Percentiles rank a stretch among this genome's conserved stretches.
These are phyloP conservation scores for Tethea ocularis DNA, from an alignment of 2,888 invertebrate genomes.

Conservation along the genomic window DNA sequence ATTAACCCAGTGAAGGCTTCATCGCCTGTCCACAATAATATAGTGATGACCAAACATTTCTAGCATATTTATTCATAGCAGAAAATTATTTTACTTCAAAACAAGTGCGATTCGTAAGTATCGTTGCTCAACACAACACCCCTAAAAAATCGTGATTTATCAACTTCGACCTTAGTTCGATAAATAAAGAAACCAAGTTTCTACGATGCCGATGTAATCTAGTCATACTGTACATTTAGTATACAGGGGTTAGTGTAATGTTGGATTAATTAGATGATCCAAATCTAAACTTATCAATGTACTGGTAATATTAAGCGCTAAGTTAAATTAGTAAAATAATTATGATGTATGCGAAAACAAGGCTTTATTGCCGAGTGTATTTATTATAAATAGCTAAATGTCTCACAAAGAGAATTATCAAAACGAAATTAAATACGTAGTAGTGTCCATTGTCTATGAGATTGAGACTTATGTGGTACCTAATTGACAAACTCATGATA, in stretches of 20 bases:
- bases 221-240: slow-evolving; percentile 32
- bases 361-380: neutral
- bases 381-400: neutral
- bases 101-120: neutral
- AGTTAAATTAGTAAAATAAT: slow-evolving; percentile 1
- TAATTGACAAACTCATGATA: neutral
- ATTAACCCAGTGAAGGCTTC: too few species aligned
- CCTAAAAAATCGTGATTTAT: neutral
- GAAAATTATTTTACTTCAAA: too few species aligned
- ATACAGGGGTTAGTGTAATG: slow-evolving; percentile 39
- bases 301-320: slow-evolving; percentile 7
- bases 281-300: slow-evolving; percentile 5
- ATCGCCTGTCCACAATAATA: too few species aligned
- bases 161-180: neutral
- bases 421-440: slow-evolving; percentile 3
- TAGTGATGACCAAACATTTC: too few species aligned
- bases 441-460: neutral
- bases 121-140: neutral
- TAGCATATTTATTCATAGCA: too few species aligned
- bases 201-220: slow-evolving; percentile 18
- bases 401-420: neutral
- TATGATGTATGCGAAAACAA: slow-evolving; percentile 2
- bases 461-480: neutral
- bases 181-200: slow-evolving; percentile 23
- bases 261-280: neutral